These are phyloP conservation scores for Leptopterna dolabrata DNA, from an alignment of 2,888 invertebrate species.

Conservation along the genomic window DNA sequence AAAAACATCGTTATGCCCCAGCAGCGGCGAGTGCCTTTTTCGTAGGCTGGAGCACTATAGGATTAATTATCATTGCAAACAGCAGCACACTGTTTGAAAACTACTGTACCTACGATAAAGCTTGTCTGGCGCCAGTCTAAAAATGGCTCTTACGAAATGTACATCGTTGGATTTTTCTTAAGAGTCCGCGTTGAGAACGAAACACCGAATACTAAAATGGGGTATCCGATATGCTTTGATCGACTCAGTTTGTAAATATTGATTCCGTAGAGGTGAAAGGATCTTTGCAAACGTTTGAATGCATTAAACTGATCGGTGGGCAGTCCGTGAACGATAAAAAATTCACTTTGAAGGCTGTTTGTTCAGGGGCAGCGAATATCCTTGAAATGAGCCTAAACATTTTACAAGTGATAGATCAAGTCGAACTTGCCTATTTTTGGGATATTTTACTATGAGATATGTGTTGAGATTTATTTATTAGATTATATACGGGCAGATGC, in stretches of 20 bases:
- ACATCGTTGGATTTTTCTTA: neutral
- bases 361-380: neutral
- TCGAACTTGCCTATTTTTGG: too few species aligned
- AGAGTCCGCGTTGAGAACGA: neutral
- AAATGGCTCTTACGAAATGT: neutral
- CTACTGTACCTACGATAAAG: neutral
- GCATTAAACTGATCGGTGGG: neutral
- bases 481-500: too few species aligned
- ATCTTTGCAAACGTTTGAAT: neutral
- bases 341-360: neutral
- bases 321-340: neutral
- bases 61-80: neutral
- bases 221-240: too few species aligned
- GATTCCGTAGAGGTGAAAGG: neutral
- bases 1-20: neutral
- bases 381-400: too few species aligned
- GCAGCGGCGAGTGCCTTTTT: neutral
- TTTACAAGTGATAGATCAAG: too few species aligned
- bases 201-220: too few species aligned
- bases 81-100: neutral
- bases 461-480: too few species aligned
- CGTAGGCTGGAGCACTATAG: neutral
- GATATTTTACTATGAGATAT: too few species aligned
- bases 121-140: neutral
- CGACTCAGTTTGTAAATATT: neutral